phyloP scores from a whole-genome alignment of 2,888 invertebrate species.

The Hylaea fasciaria region DNA sequence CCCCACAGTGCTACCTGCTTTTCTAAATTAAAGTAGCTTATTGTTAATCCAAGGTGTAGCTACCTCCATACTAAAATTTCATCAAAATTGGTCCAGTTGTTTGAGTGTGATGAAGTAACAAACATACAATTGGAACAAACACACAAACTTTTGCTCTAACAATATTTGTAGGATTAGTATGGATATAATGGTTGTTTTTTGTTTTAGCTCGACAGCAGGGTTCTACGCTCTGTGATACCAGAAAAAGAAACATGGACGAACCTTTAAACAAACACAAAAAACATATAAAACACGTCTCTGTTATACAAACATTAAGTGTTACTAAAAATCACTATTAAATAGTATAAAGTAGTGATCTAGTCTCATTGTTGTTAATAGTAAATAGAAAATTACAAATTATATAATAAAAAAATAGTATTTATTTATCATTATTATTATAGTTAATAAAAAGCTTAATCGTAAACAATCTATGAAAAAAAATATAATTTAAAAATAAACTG shows the following conservation, averaged over 20 bases:
- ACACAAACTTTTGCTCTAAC: no score
- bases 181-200: slow-evolving; percentile 11
- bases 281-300: slow-evolving; percentile 52
- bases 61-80: no score
- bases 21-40: no score
- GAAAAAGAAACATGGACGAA: slow-evolving; percentile 68
- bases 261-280: slow-evolving; percentile 50
- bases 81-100: no score
- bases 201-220: slow-evolving; percentile 53
- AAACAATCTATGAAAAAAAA: background rate
- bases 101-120: no score
- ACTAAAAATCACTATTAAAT: slow-evolving; percentile 35
- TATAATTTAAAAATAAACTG: slow-evolving; percentile 12
- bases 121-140: no score
- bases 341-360: slow-evolving; percentile 51
- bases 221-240: slow-evolving; percentile 29
- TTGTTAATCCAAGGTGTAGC: no score
- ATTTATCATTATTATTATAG: slow-evolving; percentile 47
- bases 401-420: slow-evolving; percentile 43
- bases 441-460: slow-evolving; percentile 5
- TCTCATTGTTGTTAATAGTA: slow-evolving; percentile 44
- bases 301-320: slow-evolving; percentile 43
- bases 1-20: no score
- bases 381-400: slow-evolving; percentile 31
- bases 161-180: no score